Evolutionary conservation across 1,140 invertebrate genomes (phyloP).

Genomic region (Elymnias hypermnestra): DNA sequence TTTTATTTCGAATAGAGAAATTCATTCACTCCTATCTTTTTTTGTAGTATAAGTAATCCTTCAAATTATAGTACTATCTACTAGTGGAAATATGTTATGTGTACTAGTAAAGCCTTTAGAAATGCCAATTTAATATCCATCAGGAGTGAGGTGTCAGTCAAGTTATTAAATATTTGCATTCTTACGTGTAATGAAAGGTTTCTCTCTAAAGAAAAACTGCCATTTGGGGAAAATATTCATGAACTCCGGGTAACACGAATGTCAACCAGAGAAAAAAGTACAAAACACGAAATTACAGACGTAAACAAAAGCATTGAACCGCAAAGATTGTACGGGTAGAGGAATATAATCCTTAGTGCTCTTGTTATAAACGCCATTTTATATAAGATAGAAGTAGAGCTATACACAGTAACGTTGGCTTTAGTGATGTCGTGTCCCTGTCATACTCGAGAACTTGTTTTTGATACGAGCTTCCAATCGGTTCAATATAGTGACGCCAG

Average conservation of each 20-base stretch:
- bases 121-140: too few species aligned
- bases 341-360: slow-evolving; percentile 33
- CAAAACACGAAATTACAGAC: slow-evolving; percentile 51
- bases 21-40: too few species aligned
- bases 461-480: too few species aligned
- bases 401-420: slow-evolving; percentile 46
- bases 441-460: neutral
- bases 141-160: too few species aligned
- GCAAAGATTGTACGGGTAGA: slow-evolving; percentile 14
- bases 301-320: slow-evolving; percentile 53
- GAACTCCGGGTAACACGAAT: slow-evolving; percentile 47
- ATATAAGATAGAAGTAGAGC: slow-evolving; percentile 28
- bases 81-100: too few species aligned
- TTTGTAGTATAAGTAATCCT: too few species aligned
- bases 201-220: slow-evolving; percentile 34
- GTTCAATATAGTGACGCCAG: too few species aligned
- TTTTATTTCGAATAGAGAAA: too few species aligned
- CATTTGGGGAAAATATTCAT: slow-evolving; percentile 52
- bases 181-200: neutral
- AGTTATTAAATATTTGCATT: neutral
- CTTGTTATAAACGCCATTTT: too few species aligned
- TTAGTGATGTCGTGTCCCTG: neutral
- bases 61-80: too few species aligned
- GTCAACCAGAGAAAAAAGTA: slow-evolving; percentile 50
- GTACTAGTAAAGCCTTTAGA: too few species aligned